A percentile compares a stretch with the other conserved stretches of the same genome.
Conservation (phyloP, 1,140 invertebrate species). For the Platorchestia sp. region DNA sequence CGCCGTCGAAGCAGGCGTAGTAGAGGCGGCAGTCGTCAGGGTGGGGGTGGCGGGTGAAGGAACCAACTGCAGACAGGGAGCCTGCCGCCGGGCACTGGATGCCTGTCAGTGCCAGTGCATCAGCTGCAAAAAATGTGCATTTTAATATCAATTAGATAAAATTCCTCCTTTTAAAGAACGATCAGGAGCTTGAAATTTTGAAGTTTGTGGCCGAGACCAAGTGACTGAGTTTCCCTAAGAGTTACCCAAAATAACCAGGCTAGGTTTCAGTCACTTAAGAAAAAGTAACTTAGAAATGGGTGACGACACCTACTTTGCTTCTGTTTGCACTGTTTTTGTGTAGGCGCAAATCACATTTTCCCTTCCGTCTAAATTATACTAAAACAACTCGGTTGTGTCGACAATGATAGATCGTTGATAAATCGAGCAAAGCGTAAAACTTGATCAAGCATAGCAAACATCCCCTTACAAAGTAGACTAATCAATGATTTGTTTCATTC, state of each 20-base stretch:
- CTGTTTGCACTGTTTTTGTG: background rate
- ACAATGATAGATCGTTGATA: background rate
- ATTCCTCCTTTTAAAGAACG: background rate
- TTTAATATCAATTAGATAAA: background rate
- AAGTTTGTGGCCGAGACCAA: background rate
- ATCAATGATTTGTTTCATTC: too few relatives aligned
- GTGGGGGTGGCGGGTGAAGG: conserved; percentile 94
- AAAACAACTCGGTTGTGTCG: background rate
- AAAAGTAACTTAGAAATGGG: background rate
- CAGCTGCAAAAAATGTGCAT: background rate
- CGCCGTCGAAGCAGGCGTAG: conserved; percentile 88
- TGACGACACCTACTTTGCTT: background rate
- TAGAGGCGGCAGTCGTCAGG: conserved; percentile 96
- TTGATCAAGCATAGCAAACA: too few relatives aligned
- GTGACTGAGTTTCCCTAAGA: background rate
- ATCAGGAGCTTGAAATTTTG: background rate
- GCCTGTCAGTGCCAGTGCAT: conserved; percentile 71
- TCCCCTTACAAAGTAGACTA: too few relatives aligned
- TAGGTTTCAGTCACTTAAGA: background rate
- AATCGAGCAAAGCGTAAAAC: background rate
- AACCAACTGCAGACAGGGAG: conserved; percentile 80
- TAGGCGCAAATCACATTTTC: background rate
- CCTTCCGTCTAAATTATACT: background rate
- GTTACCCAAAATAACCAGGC: background rate
- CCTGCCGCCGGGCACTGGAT: conserved; percentile 90